Base-by-base conservation (phyloP, 2,888 invertebrate species). In the Parochlus steinenii region DNA sequence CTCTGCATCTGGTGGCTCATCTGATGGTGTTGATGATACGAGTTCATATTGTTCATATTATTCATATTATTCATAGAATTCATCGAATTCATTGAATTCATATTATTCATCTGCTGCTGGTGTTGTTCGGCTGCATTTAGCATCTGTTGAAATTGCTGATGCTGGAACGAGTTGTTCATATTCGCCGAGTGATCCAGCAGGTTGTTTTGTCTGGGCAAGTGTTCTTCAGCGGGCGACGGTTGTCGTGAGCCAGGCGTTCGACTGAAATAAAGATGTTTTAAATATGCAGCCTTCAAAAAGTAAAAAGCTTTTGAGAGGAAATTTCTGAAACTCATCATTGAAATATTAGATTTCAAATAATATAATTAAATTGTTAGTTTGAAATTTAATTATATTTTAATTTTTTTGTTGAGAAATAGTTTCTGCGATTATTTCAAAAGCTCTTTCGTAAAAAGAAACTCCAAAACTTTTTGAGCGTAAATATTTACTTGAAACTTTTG, bases 181-280 rank as follows among this genome's bases (percentile, higher is more conserved):
- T 33, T 33, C 8, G 28, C 28, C 5, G 28, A 12, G 20, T 34
- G 34, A 7, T 34, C 34, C 4, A 34, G 28, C 15, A 27, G 28
- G 20, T 19, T 19, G 5, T 23, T 12, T 12, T 17, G 18, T 4
- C 69, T 65, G 46, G 62, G 63, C 45, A 61, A 56, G 40, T 60
- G 63, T 48, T 83, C 83, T 58, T 87, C 87, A 11, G 85, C 83
- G 32, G 90, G 89, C 27, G 89, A 90, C 41, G 86, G 86, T 61
- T 89, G 89, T 49, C 87, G 74, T 50, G 89, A 87, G 35, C 86
- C 85, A 25, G 83, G 83, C 44, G 85, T 85, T 48, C 86, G 82
- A 58, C 83, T 85, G 63, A 34, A 67, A 63, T 23, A 40, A 12
- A 40, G 31, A 6, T 34, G 17, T 31, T 11, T 10, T 36, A n/a